Conservation (phyloP, 2,113 vertebrate genomes). For the Lepisosteus osseus region DNA sequence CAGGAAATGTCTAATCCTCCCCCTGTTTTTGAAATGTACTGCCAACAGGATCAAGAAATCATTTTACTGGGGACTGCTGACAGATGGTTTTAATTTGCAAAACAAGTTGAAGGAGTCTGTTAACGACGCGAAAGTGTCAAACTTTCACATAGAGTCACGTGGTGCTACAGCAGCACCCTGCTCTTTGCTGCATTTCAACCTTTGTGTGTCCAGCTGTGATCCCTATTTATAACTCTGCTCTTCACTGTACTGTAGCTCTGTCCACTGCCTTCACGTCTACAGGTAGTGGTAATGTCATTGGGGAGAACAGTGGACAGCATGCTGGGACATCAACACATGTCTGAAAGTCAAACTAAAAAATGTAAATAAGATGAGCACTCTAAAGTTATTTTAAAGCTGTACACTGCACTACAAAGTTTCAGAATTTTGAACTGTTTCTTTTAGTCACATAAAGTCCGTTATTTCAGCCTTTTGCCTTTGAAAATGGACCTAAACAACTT, state of each 20-base stretch:
- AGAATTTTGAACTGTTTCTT: too few relatives aligned
- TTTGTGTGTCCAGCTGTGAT: background rate
- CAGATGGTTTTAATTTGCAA: background rate
- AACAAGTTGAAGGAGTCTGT: background rate
- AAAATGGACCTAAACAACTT: too few relatives aligned
- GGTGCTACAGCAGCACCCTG: background rate
- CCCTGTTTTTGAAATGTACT: background rate
- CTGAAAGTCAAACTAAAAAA: too few relatives aligned
- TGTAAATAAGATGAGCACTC: too few relatives aligned
- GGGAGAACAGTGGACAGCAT: background rate
- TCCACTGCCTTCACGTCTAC: too few relatives aligned
- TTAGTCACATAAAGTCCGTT: too few relatives aligned
- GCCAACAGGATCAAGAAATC: constrained; percentile 7
- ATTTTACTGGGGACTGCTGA: background rate
- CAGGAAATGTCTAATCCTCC: background rate
- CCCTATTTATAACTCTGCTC: background rate
- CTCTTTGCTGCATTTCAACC: background rate
- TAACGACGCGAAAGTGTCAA: background rate
- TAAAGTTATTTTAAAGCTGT: too few relatives aligned
- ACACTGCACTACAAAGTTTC: too few relatives aligned
- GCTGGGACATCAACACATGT: background rate
- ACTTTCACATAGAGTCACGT: background rate
- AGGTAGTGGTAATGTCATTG: background rate
- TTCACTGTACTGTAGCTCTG: too few relatives aligned
- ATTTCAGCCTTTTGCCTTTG: too few relatives aligned